A percentile compares a stretch with the other conserved stretches of the same genome.
These are phyloP conservation scores for Scaptomyza reducta DNA, from an alignment of 2,888 invertebrate species.

Conservation along the genomic window DNA sequence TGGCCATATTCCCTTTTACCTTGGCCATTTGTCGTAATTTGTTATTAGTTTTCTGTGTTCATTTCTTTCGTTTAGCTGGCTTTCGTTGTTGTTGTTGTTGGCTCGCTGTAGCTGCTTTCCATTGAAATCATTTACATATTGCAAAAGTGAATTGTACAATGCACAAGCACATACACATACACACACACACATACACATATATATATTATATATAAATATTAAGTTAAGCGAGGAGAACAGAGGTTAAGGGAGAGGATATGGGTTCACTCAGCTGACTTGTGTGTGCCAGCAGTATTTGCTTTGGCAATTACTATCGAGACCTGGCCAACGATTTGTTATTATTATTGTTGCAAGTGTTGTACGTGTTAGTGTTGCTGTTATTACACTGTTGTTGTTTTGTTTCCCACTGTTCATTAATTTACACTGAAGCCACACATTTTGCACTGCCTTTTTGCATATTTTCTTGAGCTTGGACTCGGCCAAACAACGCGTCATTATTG, in stretches of 20 bases:
- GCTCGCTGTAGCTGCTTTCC: slow-evolving; percentile 65
- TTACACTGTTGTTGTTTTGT: slow-evolving; percentile 35
- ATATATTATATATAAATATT: slow-evolving; percentile 17
- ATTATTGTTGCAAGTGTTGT: slow-evolving; percentile 47
- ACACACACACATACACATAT: not conserved
- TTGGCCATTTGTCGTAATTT: slow-evolving; percentile 69
- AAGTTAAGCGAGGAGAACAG: slow-evolving; percentile 15
- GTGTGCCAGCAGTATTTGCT: slow-evolving; percentile 57
- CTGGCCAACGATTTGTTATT: slow-evolving; percentile 73
- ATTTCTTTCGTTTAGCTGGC: slow-evolving; percentile 29
- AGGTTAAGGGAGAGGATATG: not conserved
- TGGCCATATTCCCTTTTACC: slow-evolving; percentile 39
- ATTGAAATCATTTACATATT: slow-evolving; percentile 80
- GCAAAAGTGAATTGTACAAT: slow-evolving; percentile 56
- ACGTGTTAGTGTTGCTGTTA: slow-evolving; percentile 18
- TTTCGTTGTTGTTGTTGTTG: slow-evolving; percentile 8
- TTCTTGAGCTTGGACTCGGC: slow-evolving; percentile 40
- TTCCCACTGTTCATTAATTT: slow-evolving; percentile 71
- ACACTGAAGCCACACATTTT: slow-evolving; percentile 37
- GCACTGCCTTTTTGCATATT: slow-evolving; percentile 43
- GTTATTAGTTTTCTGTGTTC: slow-evolving; percentile 66
- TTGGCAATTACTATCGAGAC: slow-evolving; percentile 71
- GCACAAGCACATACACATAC: slow-evolving; percentile 15
- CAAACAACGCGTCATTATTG: slow-evolving; percentile 55
- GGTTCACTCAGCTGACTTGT: slow-evolving; percentile 40